Base-by-base conservation (phyloP, 2,797 vertebrate species). In the Acipenser transmontanus region DNA sequence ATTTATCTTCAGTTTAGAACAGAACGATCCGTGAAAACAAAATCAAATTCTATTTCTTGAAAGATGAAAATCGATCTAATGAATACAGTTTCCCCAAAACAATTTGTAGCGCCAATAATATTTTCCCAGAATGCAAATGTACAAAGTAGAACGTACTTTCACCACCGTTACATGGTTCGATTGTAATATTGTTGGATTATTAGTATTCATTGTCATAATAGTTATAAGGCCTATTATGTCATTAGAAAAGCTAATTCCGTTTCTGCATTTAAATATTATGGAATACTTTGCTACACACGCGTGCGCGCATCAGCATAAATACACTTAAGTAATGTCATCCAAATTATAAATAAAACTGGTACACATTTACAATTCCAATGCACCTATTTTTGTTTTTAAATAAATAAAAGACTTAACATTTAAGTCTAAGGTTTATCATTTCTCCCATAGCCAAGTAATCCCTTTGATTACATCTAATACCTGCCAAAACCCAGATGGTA, bases 401-500 rank as follows among this genome's bases (percentile, higher is more conserved):
- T 88, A 88, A 89, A 85, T 75, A 75, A 80, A 69, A 83, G 73
- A 77, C 81, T 78, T 83, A 87, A 88, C 83, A 86, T 87, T 77
- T 85, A 77, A 90, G 87, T 87, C 78, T 85, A 77, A 90, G 87
- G 78, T 89, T 88, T 90, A 91, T 90, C 87, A 80, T 95, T 94
- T 93, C 85, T 83, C 83, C 81, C 90, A 87, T 88, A 94, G 92
- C 91, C 91, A 86, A 87, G 87, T 96, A 97, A 97, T 97, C 94
- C 93, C 84, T 90, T 88, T 93, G 93, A 97, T 97, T 95, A 93
- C 82, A 93, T 93, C 91, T 96, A 97, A 97, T 95, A 93, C 95
- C 94, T 93, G 90, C 90, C 93, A 87, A 90, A 91, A 88, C 91
- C 89, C 91, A 91, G 89, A 90, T 91, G 88, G 88, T 95, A 94